These are phyloP conservation scores for Ciona savignyi DNA, from an alignment of 23 tunicate genomes.

Conservation along the genomic window DNA sequence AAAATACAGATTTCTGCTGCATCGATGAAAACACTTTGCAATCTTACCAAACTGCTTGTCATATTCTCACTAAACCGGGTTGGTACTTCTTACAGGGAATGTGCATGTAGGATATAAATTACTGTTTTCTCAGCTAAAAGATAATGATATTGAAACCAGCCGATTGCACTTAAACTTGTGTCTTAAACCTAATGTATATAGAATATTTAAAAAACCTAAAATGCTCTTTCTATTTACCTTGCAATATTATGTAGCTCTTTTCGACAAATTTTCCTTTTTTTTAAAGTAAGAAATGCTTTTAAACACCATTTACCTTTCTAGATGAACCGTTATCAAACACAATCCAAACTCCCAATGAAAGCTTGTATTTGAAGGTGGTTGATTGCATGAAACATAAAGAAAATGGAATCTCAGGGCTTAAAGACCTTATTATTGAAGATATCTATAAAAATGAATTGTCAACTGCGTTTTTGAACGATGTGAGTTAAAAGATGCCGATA, in stretches of 20 bases:
- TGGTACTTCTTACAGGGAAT: no score
- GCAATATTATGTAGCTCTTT: neutral
- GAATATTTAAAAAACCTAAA: no score
- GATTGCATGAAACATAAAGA: conserved; percentile 35
- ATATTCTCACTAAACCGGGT: conserved; percentile 32
- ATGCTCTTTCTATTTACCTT: neutral
- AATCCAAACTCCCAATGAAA: conserved; percentile 5
- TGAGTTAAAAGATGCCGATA: neutral
- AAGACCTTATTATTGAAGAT: conserved; percentile 46
- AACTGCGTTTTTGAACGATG: conserved; percentile 47
- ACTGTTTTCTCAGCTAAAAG: no score
- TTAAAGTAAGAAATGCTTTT: neutral
- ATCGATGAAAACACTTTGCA: conserved; percentile 45
- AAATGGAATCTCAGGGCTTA: conserved; percentile 24
- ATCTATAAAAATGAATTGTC: conserved; percentile 57
- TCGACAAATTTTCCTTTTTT: neutral
- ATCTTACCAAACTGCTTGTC: conserved; percentile 66
- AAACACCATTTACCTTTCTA: neutral
- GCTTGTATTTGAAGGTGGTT: conserved; percentile 25
- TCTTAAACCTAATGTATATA: no score
- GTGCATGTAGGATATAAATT: no score
- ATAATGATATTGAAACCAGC: no score
- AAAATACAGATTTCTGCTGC: conserved; percentile 37
- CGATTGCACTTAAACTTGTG: no score
- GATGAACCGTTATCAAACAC: conserved; percentile 4